A percentile compares a stretch with the other conserved stretches of the same genome.
These are phyloP conservation scores for Pelobates cultripes DNA, from an alignment of 2,797 vertebrate species.

Conservation along the genomic window DNA sequence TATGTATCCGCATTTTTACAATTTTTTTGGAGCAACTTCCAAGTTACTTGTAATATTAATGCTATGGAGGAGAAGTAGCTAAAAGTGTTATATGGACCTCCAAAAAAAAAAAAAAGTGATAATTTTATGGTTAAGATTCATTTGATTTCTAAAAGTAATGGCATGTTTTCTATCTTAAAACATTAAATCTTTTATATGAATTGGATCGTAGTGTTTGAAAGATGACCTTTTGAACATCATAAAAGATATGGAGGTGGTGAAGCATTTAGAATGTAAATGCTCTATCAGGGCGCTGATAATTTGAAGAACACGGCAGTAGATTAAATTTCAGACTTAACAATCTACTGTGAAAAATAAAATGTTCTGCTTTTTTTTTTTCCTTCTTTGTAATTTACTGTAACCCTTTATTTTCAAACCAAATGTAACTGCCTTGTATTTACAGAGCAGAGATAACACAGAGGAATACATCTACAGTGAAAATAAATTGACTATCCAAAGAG, in stretches of 20 bases:
- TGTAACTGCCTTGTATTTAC: not conserved
- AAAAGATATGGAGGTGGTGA: constrained; percentile 66
- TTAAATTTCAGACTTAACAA: constrained; percentile 64
- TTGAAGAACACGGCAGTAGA: constrained; percentile 66
- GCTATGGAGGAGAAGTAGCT: not conserved
- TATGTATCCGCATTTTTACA: too few relatives aligned
- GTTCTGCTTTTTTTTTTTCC: constrained; percentile 25
- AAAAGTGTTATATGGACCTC: constrained; percentile 29
- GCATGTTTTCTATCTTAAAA: constrained; percentile 68
- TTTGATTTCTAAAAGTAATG: constrained; percentile 64
- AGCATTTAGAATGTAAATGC: constrained; percentile 68
- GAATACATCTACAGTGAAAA: constrained; percentile 43
- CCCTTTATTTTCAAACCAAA: constrained; percentile 46
- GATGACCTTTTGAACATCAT: constrained; percentile 78
- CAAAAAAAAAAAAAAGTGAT: constrained; percentile 47
- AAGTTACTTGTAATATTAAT: not conserved
- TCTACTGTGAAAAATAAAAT: constrained; percentile 46
- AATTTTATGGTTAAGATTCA: constrained; percentile 64
- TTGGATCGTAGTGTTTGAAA: constrained; percentile 72
- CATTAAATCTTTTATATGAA: constrained; percentile 73
- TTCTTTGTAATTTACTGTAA: constrained; percentile 30
- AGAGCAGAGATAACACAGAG: too few relatives aligned
- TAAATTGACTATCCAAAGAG: constrained; percentile 34
- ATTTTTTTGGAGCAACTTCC: not conserved
- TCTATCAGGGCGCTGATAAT: constrained; percentile 68